Evolutionary conservation across 2,888 invertebrate genomes (phyloP).

Genomic region (Hipparchia sbordonii): DNA sequence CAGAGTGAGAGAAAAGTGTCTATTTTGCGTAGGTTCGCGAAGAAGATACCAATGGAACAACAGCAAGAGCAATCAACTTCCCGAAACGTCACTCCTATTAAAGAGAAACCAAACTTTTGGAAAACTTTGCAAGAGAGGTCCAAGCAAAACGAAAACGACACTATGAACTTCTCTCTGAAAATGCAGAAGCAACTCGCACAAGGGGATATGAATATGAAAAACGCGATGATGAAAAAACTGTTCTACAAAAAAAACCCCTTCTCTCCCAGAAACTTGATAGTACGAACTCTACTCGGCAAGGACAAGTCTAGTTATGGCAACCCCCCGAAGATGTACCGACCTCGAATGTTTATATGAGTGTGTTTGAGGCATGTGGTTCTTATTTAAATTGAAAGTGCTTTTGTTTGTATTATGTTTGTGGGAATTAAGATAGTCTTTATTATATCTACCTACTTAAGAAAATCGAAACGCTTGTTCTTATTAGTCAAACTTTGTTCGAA

Average conservation of each 20-base stretch:
- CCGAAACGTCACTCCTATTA: constrained; percentile 14
- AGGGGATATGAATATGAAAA: constrained; percentile 63
- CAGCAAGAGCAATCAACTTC: background rate
- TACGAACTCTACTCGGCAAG: constrained; percentile 66
- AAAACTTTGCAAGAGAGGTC: constrained; percentile 56
- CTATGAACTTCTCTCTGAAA: constrained; percentile 53
- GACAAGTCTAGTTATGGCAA: constrained; percentile 64
- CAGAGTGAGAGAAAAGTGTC: constrained; percentile 70
- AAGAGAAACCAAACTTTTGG: constrained; percentile 51
- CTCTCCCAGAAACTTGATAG: constrained; percentile 64
- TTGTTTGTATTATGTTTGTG: constrained; percentile 25
- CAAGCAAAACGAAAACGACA: constrained; percentile 48
- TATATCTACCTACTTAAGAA: background rate
- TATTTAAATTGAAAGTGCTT: constrained; percentile 20
- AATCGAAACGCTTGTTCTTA: background rate
- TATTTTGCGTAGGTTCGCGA: constrained; percentile 60
- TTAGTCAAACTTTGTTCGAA: background rate
- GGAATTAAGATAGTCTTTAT: constrained; percentile 15
- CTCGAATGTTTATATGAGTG: constrained; percentile 62
- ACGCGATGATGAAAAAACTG: constrained; percentile 65
- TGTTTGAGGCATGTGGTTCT: constrained; percentile 33
- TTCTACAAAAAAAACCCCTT: constrained; percentile 72
- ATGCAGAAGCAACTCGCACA: constrained; percentile 59
- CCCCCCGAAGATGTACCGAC: constrained; percentile 53
- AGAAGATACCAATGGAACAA: constrained; percentile 47